A percentile compares a stretch with the other conserved stretches of the same genome.
Conservation (phyloP, 2,888 invertebrate species). For the Limulus polyphemus region DNA sequence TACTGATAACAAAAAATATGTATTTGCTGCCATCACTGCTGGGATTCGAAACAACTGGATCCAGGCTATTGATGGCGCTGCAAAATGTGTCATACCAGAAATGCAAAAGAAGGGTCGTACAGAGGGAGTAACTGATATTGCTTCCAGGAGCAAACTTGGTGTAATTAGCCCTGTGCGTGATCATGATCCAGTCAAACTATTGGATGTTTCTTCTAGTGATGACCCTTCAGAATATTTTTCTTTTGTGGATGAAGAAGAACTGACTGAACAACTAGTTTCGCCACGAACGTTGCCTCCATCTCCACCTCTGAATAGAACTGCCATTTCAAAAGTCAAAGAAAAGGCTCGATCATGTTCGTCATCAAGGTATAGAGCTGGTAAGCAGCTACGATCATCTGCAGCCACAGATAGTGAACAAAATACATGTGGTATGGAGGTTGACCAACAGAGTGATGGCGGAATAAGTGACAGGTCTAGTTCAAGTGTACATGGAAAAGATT, state of each 20-base stretch:
- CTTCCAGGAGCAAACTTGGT: slow-evolving; percentile 4
- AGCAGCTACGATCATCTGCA: slow-evolving; percentile 45
- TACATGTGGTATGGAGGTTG: too few relatives aligned
- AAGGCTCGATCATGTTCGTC: slow-evolving; percentile 39
- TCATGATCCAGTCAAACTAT: too few relatives aligned
- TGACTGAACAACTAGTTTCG: slow-evolving; percentile 39
- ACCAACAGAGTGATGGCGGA: too few relatives aligned
- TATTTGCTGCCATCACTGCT: slow-evolving; percentile 76
- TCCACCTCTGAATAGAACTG: slow-evolving; percentile 49
- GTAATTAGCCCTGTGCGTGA: neutral
- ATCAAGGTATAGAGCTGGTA: slow-evolving; percentile 36
- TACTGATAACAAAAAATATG: slow-evolving; percentile 42
- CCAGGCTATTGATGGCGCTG: slow-evolving; percentile 63
- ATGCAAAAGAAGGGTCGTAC: slow-evolving; percentile 5
- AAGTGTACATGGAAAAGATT: too few relatives aligned
- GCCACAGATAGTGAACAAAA: too few relatives aligned
- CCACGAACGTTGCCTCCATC: slow-evolving; percentile 46
- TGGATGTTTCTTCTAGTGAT: slow-evolving; percentile 24
- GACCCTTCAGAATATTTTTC: slow-evolving; percentile 4
- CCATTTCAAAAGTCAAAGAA: slow-evolving; percentile 53
- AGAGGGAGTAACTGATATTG: neutral
- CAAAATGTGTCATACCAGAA: slow-evolving; percentile 2
- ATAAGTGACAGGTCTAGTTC: too few relatives aligned
- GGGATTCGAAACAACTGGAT: slow-evolving; percentile 86
- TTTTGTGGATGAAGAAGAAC: slow-evolving; percentile 9